Evolutionary conservation across 1,140 invertebrate genomes (phyloP).

Genomic region (Calosoma granatense): DNA sequence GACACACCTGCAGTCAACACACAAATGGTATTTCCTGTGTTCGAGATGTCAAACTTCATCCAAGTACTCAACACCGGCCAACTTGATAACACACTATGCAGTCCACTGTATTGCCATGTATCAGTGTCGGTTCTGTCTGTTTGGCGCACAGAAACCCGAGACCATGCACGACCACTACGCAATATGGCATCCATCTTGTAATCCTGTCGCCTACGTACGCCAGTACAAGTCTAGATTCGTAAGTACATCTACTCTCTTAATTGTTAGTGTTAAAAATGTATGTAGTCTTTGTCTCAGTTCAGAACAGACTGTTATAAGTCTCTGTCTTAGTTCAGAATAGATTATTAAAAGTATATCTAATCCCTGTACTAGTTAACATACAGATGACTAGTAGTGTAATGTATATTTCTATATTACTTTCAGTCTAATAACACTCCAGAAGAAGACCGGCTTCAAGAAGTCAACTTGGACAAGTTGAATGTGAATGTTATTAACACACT

Average conservation of each 20-base stretch:
- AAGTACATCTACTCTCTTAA: too few relatives aligned
- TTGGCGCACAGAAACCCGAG: constrained; percentile 19
- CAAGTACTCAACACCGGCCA: too few relatives aligned
- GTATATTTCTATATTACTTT: neutral
- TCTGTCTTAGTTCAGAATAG: neutral
- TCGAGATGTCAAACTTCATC: too few relatives aligned
- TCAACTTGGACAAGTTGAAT: too few relatives aligned
- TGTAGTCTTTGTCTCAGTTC: too few relatives aligned
- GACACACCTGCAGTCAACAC: too few relatives aligned
- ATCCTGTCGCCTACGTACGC: neutral
- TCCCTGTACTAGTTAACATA: neutral
- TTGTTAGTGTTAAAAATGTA: too few relatives aligned
- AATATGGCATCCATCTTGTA: neutral
- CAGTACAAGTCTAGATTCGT: neutral
- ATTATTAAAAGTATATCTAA: neutral
- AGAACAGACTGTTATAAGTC: too few relatives aligned
- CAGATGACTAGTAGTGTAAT: neutral
- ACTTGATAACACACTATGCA: constrained; percentile 10
- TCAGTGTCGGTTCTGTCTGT: constrained; percentile 35
- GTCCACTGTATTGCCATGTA: constrained; percentile 31
- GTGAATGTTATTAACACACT: too few relatives aligned
- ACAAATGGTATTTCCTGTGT: too few relatives aligned
- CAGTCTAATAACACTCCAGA: too few relatives aligned
- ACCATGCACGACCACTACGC: neutral
- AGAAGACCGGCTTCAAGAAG: too few relatives aligned